Evolutionary conservation across 2,797 vertebrate genomes (phyloP).

Genomic region (Amniataba percoides): DNA sequence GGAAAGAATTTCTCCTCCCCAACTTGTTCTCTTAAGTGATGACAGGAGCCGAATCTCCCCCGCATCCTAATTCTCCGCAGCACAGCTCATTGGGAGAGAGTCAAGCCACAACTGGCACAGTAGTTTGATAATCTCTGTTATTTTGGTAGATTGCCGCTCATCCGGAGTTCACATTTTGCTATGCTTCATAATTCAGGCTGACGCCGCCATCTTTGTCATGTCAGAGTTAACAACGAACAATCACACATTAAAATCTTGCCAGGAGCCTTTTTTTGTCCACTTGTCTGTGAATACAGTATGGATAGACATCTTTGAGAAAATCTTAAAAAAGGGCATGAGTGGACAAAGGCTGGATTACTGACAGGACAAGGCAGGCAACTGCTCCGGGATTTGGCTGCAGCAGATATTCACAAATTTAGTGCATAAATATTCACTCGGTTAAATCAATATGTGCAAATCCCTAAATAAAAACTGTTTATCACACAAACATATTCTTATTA

Average conservation of each 20-base stretch:
- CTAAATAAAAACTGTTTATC: background rate
- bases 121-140: conserved; percentile 36
- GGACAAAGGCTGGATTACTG: background rate
- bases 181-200: conserved; percentile 59
- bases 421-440: background rate
- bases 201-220: conserved; percentile 31
- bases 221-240: conserved; percentile 12
- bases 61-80: conserved; percentile 57
- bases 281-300: conserved; percentile 3
- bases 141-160: conserved; percentile 43
- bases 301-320: background rate
- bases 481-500: background rate
- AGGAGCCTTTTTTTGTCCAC: background rate
- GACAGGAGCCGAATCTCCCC: conserved; percentile 72
- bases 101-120: conserved; percentile 65
- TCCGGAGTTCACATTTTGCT: conserved; percentile 45
- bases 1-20: conserved; percentile 71
- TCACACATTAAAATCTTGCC: background rate
- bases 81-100: conserved; percentile 43
- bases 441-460: background rate
- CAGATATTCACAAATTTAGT: background rate
- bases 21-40: conserved; percentile 70
- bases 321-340: background rate
- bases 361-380: background rate
- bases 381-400: background rate